Conservation (phyloP, 2,888 invertebrate genomes). For the Dilophus febrilis region DNA sequence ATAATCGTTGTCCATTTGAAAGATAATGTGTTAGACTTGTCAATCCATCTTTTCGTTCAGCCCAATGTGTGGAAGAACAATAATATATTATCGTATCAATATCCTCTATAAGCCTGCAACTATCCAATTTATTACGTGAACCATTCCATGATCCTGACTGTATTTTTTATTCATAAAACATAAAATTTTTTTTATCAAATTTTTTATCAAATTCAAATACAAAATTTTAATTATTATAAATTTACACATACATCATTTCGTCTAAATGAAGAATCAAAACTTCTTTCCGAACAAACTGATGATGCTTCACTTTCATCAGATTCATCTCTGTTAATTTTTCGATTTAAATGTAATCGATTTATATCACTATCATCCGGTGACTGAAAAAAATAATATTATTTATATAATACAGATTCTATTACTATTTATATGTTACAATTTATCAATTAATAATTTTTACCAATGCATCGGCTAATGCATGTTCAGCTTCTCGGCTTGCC, state of each 20-base stretch:
- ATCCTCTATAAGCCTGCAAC: conserved; percentile 49
- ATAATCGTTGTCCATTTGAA: conserved; percentile 38
- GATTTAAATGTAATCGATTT: conserved; percentile 28
- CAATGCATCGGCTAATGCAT: conserved; percentile 57
- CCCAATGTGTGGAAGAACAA: conserved; percentile 83
- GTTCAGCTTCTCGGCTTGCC: conserved; percentile 77
- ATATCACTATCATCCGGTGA: conserved; percentile 34
- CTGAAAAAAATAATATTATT: conserved; percentile 16
- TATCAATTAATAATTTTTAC: conserved; percentile 20
- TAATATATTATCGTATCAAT: conserved; percentile 71
- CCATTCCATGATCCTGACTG: conserved; percentile 75
- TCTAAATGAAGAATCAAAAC: conserved; percentile 64
- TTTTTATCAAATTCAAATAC: not conserved
- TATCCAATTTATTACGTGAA: conserved; percentile 57
- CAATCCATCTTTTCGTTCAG: conserved; percentile 88
- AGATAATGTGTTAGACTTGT: conserved; percentile 56
- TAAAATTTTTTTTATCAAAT: not conserved
- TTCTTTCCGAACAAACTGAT: conserved; percentile 85
- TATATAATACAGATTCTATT: conserved; percentile 7
- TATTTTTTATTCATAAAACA: conserved; percentile 17
- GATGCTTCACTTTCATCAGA: conserved; percentile 87
- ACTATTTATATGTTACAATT: not conserved
- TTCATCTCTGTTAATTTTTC: conserved; percentile 47
- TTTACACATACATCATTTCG: conserved; percentile 60
- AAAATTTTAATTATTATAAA: conserved; percentile 9